phyloP scores from a whole-genome alignment of 2,888 invertebrate species.

The Heteromurus nitidus region DNA sequence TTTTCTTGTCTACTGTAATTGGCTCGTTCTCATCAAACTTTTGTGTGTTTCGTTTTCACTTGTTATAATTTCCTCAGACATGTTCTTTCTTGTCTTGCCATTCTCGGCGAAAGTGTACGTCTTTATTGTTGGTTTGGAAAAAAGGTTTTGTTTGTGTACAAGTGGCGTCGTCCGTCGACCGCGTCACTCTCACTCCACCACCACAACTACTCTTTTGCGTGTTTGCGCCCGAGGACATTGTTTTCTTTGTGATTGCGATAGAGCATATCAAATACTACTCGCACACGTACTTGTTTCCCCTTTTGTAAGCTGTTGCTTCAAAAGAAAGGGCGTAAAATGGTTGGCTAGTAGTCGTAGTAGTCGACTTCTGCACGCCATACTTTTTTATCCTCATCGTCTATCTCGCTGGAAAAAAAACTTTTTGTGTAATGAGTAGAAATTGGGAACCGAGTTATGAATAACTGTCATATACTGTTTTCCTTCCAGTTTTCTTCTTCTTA shows the following conservation, averaged over 20 bases:
- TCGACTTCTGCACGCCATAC: background rate
- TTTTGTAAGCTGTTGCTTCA: constrained; percentile 54
- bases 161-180: no score
- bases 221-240: constrained; percentile 38
- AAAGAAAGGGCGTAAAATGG: background rate
- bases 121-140: no score
- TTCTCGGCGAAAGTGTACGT: no score
- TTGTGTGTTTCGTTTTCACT: no score
- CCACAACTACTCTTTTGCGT: no score
- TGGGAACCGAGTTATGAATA: constrained; percentile 26
- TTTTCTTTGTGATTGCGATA: constrained; percentile 2
- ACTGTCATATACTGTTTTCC: constrained; percentile 36
- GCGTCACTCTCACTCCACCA: no score
- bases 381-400: constrained; percentile 1
- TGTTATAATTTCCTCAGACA: no score
- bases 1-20: no score
- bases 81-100: no score
- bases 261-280: background rate
- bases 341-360: no score
- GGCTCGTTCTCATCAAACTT: no score
- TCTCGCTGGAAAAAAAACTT: constrained; percentile 4
- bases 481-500: constrained; percentile 1
- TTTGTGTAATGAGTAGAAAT: constrained; percentile 7
- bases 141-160: no score
- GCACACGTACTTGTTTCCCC: background rate